phyloP scores from a whole-genome alignment of 2,888 invertebrate genomes.

The Drosophila merina region DNA sequence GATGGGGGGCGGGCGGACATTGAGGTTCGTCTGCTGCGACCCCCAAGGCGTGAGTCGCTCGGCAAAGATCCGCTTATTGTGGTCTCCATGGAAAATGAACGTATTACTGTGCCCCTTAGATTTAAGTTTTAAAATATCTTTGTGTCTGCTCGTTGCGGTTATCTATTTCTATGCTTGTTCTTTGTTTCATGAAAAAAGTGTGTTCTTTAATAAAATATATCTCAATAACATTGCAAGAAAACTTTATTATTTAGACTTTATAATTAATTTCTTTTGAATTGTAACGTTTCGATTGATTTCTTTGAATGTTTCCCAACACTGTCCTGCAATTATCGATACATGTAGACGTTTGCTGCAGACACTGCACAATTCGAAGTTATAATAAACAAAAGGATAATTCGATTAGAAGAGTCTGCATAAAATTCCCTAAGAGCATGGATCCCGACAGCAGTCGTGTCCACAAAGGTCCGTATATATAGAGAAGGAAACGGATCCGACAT shows the following conservation, averaged over 20 bases:
- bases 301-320: neutral
- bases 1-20: conserved; percentile 74
- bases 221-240: neutral
- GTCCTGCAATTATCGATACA: neutral
- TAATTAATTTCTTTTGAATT: neutral
- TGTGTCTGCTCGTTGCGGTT: conserved; percentile 15
- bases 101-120: conserved; percentile 80
- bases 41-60: conserved; percentile 34
- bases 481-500: conserved; percentile 3
- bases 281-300: neutral
- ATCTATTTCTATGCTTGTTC: conserved; percentile 6
- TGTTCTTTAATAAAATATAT: conserved; percentile 4
- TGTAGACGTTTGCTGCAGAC: neutral
- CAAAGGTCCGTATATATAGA: conserved; percentile 54
- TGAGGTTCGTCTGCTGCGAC: conserved; percentile 50
- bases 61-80: conserved; percentile 61
- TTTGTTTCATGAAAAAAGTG: conserved; percentile 1
- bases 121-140: conserved; percentile 51
- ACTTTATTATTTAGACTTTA: neutral
- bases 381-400: neutral
- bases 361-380: neutral
- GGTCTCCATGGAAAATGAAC: conserved; percentile 81
- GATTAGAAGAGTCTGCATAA: neutral
- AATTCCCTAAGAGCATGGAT: conserved; percentile 48
- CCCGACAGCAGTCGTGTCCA: conserved; percentile 60